Base-by-base conservation (phyloP, 2,888 invertebrate genomes). In the Tanypteryx hageni region DNA sequence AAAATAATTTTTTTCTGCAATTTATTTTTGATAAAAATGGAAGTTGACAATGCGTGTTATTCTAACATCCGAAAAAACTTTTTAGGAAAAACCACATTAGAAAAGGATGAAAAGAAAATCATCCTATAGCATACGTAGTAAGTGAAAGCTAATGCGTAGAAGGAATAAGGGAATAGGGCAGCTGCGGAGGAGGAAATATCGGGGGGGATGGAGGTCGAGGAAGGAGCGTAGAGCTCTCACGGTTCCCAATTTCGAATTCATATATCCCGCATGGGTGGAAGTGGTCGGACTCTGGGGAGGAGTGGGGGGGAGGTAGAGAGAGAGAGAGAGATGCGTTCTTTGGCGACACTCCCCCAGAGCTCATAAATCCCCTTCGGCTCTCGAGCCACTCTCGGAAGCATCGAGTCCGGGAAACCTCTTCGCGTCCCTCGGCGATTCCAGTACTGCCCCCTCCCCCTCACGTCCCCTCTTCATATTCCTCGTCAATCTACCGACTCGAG, bases 241-340 rank as follows among this genome's bases (percentile, higher is more conserved):
- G 76, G 11, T 27, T 76, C 76, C 18, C 22, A 76, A 76, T 76
- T 76, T 76, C 22, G 76, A 76, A 76, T 76, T 76, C 76, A 76
- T 76, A 76, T 10, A 76, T 76, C 76, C 76, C 22, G 27, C 27
- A 27, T 27, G 22, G 22, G 76, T 76, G 76, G 44, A 44, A 44
- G 5, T 44, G 44, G 44, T 44, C 5, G 44, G 44, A 44, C 44
- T 44, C 44, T 44, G 44, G 44, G 44, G 44, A 3, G 44, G 44
- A 44, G 44, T 1, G 44, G 1, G 1, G 76, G 76, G 14, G 9
- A 9, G 68, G 9, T 1, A 9, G 22, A 22, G 68, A 22, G 9
- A 16, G 18, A 61, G 61, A 9, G 61, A 16, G 61, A 18, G 64
- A 18, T 27, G 22, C 13, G 76, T 76, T 27, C 76, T 76, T 27